These are phyloP conservation scores for Dryas iulia DNA, from an alignment of 1,140 invertebrate species.

Conservation along the genomic window DNA sequence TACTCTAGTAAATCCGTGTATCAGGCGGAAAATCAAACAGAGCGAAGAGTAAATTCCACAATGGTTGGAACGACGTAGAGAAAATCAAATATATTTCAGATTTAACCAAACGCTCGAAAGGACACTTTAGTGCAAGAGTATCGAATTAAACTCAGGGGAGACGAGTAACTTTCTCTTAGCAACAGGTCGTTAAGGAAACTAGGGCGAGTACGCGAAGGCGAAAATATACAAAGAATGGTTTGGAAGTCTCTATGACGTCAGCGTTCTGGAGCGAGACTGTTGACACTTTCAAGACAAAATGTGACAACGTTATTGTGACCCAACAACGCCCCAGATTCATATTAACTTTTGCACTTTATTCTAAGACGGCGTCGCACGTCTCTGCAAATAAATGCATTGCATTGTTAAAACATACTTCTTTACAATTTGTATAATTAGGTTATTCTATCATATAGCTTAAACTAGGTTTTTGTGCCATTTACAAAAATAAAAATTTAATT, in stretches of 20 bases:
- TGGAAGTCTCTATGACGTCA: slow-evolving; percentile 25
- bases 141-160: slow-evolving; percentile 50
- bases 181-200: slow-evolving; percentile 64
- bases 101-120: slow-evolving; percentile 30
- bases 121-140: slow-evolving; percentile 43
- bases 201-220: slow-evolving; percentile 38
- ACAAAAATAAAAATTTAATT: slow-evolving; percentile 15
- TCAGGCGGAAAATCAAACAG: neutral
- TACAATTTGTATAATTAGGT: too few species aligned
- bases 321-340: slow-evolving; percentile 25
- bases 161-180: slow-evolving; percentile 43
- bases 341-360: slow-evolving; percentile 13
- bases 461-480: neutral
- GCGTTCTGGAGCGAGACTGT: slow-evolving; percentile 22
- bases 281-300: slow-evolving; percentile 29
- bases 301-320: slow-evolving; percentile 29
- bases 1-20: neutral
- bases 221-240: slow-evolving; percentile 31
- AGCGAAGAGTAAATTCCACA: slow-evolving; percentile 14
- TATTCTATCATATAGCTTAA: neutral
- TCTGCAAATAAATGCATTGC: too few species aligned
- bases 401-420: too few species aligned
- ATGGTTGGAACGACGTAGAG: slow-evolving; percentile 2
- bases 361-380: neutral
- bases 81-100: slow-evolving; percentile 26